phyloP scores from a whole-genome alignment of 1,140 invertebrate genomes.

The Drosophila teissieri region DNA sequence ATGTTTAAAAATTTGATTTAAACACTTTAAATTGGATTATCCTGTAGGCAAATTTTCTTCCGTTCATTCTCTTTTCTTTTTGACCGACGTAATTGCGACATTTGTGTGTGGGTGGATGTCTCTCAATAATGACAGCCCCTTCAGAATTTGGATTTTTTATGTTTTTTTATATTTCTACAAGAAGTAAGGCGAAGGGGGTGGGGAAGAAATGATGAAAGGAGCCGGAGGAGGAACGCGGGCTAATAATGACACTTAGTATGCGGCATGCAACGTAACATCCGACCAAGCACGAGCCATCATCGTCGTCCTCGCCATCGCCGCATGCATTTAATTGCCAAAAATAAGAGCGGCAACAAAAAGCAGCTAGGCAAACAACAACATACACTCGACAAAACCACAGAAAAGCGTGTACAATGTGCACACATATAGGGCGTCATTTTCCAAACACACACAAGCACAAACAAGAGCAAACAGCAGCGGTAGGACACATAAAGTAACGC shows the following conservation, averaged over 20 bases:
- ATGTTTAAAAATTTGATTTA: constrained; percentile 83
- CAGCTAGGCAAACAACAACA: constrained; percentile 18
- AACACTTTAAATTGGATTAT: constrained; percentile 84
- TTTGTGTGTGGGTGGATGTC: constrained; percentile 63
- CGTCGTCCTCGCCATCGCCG: constrained; percentile 72
- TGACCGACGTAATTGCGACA: constrained; percentile 80
- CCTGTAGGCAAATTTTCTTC: constrained; percentile 77
- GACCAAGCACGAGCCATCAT: constrained; percentile 77
- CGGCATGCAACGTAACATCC: constrained; percentile 79
- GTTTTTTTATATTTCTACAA: not conserved
- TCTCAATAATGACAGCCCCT: constrained; percentile 72
- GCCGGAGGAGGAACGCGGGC: constrained; percentile 31
- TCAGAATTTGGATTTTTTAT: constrained; percentile 34
- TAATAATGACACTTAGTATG: constrained; percentile 83
- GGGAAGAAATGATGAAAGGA: constrained; percentile 33
- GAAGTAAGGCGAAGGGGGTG: constrained; percentile 6
- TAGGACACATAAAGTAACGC: constrained; percentile 68
- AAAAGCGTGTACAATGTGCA: constrained; percentile 73
- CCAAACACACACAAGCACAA: constrained; percentile 32
- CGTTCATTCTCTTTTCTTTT: constrained; percentile 38
- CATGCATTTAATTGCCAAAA: constrained; percentile 84
- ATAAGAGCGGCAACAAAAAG: constrained; percentile 64
- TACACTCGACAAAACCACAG: constrained; percentile 56
- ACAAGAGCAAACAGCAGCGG: constrained; percentile 5
- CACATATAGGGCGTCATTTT: constrained; percentile 73